Evolutionary conservation across 2,113 vertebrate species (phyloP).

Genomic region (Cyphomyrus plagiostoma): DNA sequence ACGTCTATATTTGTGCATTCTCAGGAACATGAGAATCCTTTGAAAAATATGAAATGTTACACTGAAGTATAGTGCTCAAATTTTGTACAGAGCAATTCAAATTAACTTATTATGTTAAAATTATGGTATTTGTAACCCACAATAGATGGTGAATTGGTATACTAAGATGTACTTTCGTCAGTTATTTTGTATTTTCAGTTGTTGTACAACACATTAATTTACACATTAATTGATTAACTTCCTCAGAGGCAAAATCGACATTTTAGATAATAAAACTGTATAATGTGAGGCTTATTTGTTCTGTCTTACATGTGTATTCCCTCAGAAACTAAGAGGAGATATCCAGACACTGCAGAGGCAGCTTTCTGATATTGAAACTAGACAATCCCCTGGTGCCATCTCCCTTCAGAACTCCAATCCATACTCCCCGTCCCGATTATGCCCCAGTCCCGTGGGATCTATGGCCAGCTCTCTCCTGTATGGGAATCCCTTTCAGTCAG

Average conservation of each 20-base stretch:
- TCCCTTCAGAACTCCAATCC: conserved; percentile 25
- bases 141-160: not conserved
- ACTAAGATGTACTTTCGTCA: not conserved
- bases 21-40: not conserved
- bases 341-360: conserved; percentile 32
- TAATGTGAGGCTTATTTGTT: not conserved
- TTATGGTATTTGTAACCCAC: not conserved
- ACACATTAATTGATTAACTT: not conserved
- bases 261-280: not conserved
- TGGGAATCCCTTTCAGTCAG: conserved; percentile 26
- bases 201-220: not conserved
- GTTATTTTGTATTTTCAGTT: not conserved
- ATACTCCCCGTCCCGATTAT: conserved; percentile 9
- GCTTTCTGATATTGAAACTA: not conserved
- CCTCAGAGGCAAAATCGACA: not conserved
- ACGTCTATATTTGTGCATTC: not conserved
- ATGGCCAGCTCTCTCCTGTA: not conserved
- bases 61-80: not conserved
- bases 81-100: not conserved
- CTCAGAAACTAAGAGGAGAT: conserved; percentile 35
- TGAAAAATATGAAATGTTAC: not conserved
- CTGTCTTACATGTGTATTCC: not conserved
- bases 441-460: not conserved
- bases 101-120: not conserved
- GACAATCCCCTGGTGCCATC: not conserved